These are phyloP conservation scores for Panopea generosa DNA, from an alignment of 2,888 invertebrate genomes.

Conservation along the genomic window DNA sequence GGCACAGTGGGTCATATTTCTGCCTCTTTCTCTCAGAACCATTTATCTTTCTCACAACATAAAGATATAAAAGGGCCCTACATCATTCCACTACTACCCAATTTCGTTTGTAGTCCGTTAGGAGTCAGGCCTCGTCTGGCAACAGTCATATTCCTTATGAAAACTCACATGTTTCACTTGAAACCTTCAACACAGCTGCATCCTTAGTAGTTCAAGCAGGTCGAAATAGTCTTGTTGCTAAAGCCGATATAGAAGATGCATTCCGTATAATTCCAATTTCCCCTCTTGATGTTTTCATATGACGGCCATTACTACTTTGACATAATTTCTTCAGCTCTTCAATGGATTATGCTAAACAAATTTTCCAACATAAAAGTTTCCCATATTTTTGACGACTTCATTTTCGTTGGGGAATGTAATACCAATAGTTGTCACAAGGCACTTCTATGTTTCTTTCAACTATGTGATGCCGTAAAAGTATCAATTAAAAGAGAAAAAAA, in stretches of 20 bases:
- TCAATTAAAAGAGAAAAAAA: conserved; percentile 33
- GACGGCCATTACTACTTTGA: conserved; percentile 19
- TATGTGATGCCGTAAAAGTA: conserved; percentile 10
- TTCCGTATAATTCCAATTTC: too few species aligned
- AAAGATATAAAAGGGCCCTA: too few species aligned
- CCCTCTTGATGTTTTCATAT: conserved; percentile 32
- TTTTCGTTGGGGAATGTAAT: conserved; percentile 21
- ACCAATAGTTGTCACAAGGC: not conserved
- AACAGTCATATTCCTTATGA: not conserved
- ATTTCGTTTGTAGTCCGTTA: too few species aligned
- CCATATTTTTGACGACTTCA: conserved; percentile 43
- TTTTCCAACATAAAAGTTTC: conserved; percentile 21
- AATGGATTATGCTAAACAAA: conserved; percentile 27
- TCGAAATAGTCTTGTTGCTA: conserved; percentile 4
- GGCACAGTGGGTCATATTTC: too few species aligned
- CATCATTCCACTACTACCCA: too few species aligned
- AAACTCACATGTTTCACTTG: not conserved
- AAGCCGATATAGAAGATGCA: too few species aligned
- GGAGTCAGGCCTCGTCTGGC: too few species aligned
- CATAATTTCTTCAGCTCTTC: conserved; percentile 21
- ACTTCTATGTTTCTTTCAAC: conserved; percentile 4
- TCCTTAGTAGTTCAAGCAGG: not conserved
- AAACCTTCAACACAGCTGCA: conserved; percentile 28
- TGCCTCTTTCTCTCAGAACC: too few species aligned
- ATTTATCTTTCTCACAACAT: too few species aligned